Conservation (phyloP, 2,797 vertebrate genomes). For the Apogon hyalosoma region DNA sequence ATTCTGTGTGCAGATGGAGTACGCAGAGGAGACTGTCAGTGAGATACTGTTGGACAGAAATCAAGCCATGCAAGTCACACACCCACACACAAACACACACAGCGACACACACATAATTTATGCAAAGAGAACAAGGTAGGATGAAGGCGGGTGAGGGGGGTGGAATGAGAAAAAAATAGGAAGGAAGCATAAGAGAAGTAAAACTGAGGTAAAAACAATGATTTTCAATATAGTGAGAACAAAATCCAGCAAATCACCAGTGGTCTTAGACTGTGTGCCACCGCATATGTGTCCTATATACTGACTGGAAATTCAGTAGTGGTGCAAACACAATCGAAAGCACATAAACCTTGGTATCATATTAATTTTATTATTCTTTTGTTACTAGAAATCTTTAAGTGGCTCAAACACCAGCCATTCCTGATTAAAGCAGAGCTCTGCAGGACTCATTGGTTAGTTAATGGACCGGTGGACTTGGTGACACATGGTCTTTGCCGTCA, state of each 20-base stretch:
- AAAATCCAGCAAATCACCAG: not conserved
- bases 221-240: not conserved
- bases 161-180: not conserved
- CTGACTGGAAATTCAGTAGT: not conserved
- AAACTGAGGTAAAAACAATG: not conserved
- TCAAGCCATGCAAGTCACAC: conserved; percentile 57
- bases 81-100: conserved; percentile 61
- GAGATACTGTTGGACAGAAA: conserved; percentile 59
- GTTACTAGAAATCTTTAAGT: too few species aligned
- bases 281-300: not conserved
- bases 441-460: too few species aligned
- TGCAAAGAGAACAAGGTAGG: conserved; percentile 33
- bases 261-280: not conserved
- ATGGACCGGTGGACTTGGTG: too few species aligned
- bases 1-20: conserved; percentile 57
- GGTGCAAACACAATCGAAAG: too few species aligned
- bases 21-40: conserved; percentile 53
- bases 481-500: too few species aligned
- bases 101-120: conserved; percentile 36
- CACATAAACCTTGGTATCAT: too few species aligned
- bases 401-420: too few species aligned
- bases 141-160: conserved; percentile 28
- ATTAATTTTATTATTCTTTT: too few species aligned
- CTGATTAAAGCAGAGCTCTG: too few species aligned
- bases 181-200: too few species aligned